These are phyloP conservation scores for Centruroides sculpturatus DNA, from an alignment of 1,140 invertebrate genomes.

Conservation along the genomic window DNA sequence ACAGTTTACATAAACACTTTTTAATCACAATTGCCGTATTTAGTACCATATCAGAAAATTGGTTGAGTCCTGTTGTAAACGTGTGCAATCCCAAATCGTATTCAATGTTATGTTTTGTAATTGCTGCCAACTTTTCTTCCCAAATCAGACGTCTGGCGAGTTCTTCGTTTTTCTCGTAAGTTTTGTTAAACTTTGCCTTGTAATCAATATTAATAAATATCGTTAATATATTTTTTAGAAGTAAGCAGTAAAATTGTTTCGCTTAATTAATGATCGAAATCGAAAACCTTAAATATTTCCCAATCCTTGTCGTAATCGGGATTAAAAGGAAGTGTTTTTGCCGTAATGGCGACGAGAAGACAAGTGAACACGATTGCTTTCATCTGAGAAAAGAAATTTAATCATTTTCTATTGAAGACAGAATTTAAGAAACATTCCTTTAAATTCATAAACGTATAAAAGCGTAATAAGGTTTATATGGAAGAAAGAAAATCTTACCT, in stretches of 20 bases:
- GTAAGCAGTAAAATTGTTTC: no score
- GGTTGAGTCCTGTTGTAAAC: constrained; percentile 27
- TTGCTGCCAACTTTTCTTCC: constrained; percentile 6
- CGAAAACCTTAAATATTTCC: constrained; percentile 10
- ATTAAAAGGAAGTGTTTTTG: not conserved
- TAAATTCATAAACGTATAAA: no score
- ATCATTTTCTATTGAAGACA: no score
- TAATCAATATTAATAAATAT: no score
- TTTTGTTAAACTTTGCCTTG: not conserved
- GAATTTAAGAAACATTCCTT: no score
- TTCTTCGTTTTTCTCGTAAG: constrained; percentile 14
- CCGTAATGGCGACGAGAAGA: not conserved
- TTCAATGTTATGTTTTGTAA: constrained; percentile 12
- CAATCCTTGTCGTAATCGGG: constrained; percentile 4
- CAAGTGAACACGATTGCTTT: not conserved
- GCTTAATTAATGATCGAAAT: no score
- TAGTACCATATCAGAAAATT: constrained; percentile 22
- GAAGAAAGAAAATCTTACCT: no score
- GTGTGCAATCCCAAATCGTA: constrained; percentile 19
- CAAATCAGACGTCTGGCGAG: constrained; percentile 10
- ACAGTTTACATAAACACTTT: no score
- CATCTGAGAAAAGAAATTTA: not conserved
- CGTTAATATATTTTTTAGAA: no score
- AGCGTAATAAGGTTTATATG: no score
- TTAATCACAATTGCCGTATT: not conserved